A percentile compares a stretch with the other conserved stretches of the same genome.
Evolutionary conservation across 2,888 invertebrate species (phyloP).

Genomic region (Phortica okadai): DNA sequence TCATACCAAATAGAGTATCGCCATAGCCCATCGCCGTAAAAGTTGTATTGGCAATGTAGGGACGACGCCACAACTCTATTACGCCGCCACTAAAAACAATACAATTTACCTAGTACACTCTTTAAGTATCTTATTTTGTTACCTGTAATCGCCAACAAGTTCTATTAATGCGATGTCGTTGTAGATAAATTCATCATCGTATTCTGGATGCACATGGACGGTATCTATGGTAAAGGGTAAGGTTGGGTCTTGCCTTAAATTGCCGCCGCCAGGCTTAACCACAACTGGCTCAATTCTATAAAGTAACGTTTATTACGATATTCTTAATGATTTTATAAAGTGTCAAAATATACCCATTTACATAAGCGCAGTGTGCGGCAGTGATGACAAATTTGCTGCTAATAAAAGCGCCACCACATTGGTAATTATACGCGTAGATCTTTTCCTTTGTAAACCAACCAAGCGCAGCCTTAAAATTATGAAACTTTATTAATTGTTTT

Average conservation of each 20-base stretch:
- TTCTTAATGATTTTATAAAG: not conserved
- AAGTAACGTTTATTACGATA: not conserved
- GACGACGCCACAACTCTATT: constrained; percentile 55
- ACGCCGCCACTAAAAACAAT: not conserved
- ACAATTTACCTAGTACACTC: not conserved
- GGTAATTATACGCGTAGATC: not conserved
- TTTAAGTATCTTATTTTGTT: not conserved
- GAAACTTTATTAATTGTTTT: not conserved
- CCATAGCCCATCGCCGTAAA: constrained; percentile 80
- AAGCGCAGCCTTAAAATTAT: not conserved
- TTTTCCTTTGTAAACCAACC: not conserved
- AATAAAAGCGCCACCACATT: not conserved
- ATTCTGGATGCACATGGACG: not conserved
- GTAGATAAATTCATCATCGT: not conserved
- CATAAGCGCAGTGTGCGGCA: not conserved
- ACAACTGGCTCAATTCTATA: not conserved
- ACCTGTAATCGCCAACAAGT: not conserved
- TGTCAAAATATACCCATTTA: not conserved
- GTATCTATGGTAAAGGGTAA: not conserved
- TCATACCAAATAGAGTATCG: constrained; percentile 68
- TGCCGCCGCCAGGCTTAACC: not conserved
- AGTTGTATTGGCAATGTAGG: constrained; percentile 61
- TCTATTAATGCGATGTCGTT: not conserved
- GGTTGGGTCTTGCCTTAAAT: not conserved
- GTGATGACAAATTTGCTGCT: not conserved